phyloP scores from a whole-genome alignment of 64 coral and sea anemone species.

The Montipora efflorescens region DNA sequence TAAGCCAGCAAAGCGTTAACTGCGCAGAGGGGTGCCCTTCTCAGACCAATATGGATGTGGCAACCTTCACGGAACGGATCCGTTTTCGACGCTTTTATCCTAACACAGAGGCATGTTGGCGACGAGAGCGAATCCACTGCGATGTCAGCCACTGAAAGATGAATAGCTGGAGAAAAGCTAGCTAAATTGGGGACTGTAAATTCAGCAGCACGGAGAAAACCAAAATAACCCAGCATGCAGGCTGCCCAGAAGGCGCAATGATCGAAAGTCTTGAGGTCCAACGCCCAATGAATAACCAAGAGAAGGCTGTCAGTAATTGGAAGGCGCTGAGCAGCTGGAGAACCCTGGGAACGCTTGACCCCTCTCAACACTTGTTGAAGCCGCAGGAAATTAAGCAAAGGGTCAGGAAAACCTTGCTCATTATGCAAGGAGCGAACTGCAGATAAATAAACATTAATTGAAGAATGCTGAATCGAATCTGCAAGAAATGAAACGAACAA shows the following conservation, averaged over 20 bases:
- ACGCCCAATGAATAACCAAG: background rate
- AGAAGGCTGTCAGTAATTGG: background rate
- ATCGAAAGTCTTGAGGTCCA: background rate
- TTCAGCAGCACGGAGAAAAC: conserved; percentile 26
- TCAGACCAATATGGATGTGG: too few species aligned
- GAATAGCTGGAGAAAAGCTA: conserved; percentile 22
- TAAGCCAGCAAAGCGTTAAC: conserved; percentile 9
- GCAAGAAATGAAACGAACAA: too few species aligned
- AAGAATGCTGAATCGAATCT: too few species aligned
- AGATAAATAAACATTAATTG: too few species aligned
- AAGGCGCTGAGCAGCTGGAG: background rate
- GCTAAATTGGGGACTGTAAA: conserved; percentile 23
- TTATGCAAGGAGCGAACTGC: too few species aligned
- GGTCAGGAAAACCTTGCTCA: too few species aligned
- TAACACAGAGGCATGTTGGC: background rate
- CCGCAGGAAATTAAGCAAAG: too few species aligned
- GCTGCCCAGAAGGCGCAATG: conserved; percentile 4
- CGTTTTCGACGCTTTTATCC: conserved; percentile 62
- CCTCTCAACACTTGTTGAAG: background rate
- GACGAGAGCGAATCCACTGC: background rate
- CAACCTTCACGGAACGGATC: conserved; percentile 49
- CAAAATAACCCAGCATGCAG: conserved; percentile 29
- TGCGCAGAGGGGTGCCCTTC: background rate
- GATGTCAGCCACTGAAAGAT: conserved; percentile 26
- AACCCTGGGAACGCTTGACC: background rate